Evolutionary conservation across 2,797 vertebrate genomes (phyloP).

Genomic region (Eulemur albifrons): DNA sequence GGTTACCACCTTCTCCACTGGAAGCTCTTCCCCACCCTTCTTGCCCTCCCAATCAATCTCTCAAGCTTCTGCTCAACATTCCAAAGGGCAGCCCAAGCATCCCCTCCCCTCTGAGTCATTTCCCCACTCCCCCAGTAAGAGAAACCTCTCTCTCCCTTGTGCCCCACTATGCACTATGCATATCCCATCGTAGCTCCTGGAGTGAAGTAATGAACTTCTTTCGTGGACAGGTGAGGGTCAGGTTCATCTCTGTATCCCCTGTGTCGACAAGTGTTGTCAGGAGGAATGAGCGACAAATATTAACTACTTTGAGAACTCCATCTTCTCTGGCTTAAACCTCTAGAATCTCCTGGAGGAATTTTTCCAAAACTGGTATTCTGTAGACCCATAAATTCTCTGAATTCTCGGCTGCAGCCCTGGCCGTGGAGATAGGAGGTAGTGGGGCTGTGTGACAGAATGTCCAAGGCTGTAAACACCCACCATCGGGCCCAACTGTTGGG

Average conservation of each 20-base stretch:
- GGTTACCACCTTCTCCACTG: neutral
- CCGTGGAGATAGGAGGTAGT: neutral
- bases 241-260: neutral
- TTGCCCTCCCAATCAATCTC: neutral
- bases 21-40: neutral
- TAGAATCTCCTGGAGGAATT: neutral
- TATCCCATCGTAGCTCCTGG: neutral
- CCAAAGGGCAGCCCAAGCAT: neutral
- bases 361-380: neutral
- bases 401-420: neutral
- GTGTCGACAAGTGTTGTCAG: neutral
- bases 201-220: neutral
- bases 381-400: neutral
- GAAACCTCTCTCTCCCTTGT: neutral
- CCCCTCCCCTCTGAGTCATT: neutral
- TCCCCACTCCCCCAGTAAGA: neutral
- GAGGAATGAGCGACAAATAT: neutral
- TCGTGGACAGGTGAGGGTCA: too few species aligned
- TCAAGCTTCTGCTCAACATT: neutral
- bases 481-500: neutral
- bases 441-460: neutral
- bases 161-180: too few species aligned
- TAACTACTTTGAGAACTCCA: neutral
- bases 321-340: neutral
- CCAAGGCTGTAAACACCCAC: neutral